Evolutionary conservation across 2,888 invertebrate genomes (phyloP).

Genomic region (Diplazon laetatorius): DNA sequence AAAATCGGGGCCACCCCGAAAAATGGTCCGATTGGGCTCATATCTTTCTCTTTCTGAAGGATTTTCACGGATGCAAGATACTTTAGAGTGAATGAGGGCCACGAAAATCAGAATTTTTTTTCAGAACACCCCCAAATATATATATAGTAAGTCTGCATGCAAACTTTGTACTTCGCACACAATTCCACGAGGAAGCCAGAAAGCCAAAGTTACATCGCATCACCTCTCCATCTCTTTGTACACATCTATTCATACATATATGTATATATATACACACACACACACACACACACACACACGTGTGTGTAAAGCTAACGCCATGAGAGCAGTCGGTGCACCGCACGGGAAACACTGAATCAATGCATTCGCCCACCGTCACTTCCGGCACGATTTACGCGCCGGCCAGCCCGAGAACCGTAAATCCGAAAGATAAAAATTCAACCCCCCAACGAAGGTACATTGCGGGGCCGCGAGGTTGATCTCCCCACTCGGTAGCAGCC

Average conservation of each 20-base stretch:
- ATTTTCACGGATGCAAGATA: no score
- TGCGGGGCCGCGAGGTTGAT: no score
- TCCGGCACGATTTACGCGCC: conserved; percentile 65
- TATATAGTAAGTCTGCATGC: background rate
- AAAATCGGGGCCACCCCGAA: no score
- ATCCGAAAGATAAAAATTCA: conserved; percentile 65
- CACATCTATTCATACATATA: background rate
- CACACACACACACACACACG: background rate
- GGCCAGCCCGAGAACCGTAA: conserved; percentile 63
- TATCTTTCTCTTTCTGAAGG: no score
- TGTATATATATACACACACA: background rate
- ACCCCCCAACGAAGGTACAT: conserved; percentile 31
- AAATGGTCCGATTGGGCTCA: no score
- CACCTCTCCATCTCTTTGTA: background rate
- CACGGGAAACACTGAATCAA: conserved; percentile 65
- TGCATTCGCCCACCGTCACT: conserved; percentile 65
- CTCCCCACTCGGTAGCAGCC: conserved; percentile 6
- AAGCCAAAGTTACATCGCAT: conserved; percentile 36
- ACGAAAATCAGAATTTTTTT: no score
- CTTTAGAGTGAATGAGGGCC: no score
- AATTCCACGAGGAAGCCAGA: conserved; percentile 13
- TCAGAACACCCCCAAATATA: no score
- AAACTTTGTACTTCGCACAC: conserved; percentile 22
- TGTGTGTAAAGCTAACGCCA: conserved; percentile 4
- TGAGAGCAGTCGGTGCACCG: conserved; percentile 48